Base-by-base conservation (phyloP, 2,113 vertebrate species). In the Cariama cristata region DNA sequence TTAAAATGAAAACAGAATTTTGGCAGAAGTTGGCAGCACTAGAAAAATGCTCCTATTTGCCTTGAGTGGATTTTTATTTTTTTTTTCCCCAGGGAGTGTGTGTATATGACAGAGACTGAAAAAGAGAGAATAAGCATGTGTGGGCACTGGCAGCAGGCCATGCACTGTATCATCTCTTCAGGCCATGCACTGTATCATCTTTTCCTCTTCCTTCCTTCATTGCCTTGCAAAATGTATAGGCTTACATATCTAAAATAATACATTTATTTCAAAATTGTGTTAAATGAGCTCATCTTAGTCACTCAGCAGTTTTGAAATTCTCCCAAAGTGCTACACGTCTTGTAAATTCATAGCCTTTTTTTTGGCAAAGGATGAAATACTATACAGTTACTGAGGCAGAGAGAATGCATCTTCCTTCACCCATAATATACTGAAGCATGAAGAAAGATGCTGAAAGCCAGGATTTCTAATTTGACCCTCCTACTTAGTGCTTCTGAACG, bases 251-350 rank as follows among this genome's bases (percentile, higher is more conserved):
- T 15, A 50, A 79, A 94, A 84, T 50, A 93, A 94, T 91, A 53
- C n/a, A 32, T 47, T 73, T 35, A 69, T 76, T 93, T 95, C 33
- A 56, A 82, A 90, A n/a, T 49, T 40, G 53, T 73, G 62, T 53
- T 96, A 95, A 96, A 47, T 85, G 89, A 93, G 52, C 86, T 94
- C 73, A 60, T 89, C 73, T 56, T 59, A 93, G 89, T 94, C 84
- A 94, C 69, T 97, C 80, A 62, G 64, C 62, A 64, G 21, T 64
- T 75, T 20, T 1, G 58, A 92, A 93, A 83, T 23, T 40, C 69
- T 95, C 93, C 95, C 93, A 95, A 95, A 97, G 85, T 83, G 67
- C 88, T 76, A 67, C 80, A 60, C 1, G 9, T 79, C 82, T 76
- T 95, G 55, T 83, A 88, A 90, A 93, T 66, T 30, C 62, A 75